Base-by-base conservation (phyloP, 2,888 invertebrate species). In the Nematopogon swammerdamellus region DNA sequence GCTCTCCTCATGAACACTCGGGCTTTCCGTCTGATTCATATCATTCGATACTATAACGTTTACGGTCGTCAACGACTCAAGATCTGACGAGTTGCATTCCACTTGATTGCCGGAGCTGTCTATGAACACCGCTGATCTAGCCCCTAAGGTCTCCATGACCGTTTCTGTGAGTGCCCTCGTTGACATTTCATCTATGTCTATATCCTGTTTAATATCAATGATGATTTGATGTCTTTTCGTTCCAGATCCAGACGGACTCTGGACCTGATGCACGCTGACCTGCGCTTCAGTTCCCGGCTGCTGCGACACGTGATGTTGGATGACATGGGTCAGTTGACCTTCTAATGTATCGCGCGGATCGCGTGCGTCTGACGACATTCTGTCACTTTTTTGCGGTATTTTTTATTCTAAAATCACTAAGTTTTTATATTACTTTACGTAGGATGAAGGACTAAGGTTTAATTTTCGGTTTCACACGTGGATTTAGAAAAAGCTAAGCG, bases 21-120 rank as follows among this genome's bases (percentile, higher is more conserved):
- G 59, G 1, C n/a, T n/a, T n/a, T n/a, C n/a, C 14, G 47, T 42
- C 19, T 70, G 70, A 16, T 63, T 63, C 50, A 72, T 52, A 48
- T 79, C 77, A 52, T 76, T 77, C 0, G 77, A 79, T 0, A 79
- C 79, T 1, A 80, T 79, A 0, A 80, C 79, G 48, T 80, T 80
- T 0, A 80, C 80, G 0, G 79, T 80, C 0, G 80, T 80, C 48
- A 80, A 49, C 0, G 75, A 73, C 50, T 80, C 77, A 55, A 80
- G 59, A 42, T 80, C 74, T 0, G 72, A 64, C 43, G 64, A 69
- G 2, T 76, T 74, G 0, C 67, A 52, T 25, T 47, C 65, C 5
- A 59, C 59, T 60, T 8, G 70, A 45, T 53, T 54, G 1, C 52
- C 70, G 0, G 71, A 63, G 44, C 77, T 79, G 47, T 80, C 80